These are phyloP conservation scores for Cryptosula pallasiana DNA, from an alignment of 2,888 invertebrate species.

Conservation along the genomic window DNA sequence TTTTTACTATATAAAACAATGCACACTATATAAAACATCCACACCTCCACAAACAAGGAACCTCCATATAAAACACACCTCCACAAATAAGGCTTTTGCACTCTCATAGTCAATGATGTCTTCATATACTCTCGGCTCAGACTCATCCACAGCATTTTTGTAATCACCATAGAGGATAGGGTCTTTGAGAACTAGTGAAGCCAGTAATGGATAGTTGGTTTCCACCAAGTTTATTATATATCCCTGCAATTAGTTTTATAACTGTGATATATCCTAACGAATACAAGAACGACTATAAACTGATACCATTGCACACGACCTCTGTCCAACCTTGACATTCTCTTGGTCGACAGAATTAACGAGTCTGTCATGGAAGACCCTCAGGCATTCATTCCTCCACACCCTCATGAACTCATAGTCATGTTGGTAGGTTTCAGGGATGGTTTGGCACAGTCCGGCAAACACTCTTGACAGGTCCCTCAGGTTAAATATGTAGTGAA, in stretches of 20 bases:
- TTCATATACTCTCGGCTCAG: conserved; percentile 27
- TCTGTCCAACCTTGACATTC: conserved; percentile 25
- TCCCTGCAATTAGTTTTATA: too few species aligned
- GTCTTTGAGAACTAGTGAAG: conserved; percentile 19
- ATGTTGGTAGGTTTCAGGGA: conserved; percentile 20
- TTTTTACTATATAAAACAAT: too few species aligned
- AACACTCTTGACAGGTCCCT: conserved; percentile 27
- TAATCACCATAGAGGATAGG: conserved; percentile 28
- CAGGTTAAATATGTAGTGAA: conserved; percentile 28
- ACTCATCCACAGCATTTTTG: conserved; percentile 25
- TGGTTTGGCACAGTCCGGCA: conserved; percentile 27
- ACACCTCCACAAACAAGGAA: background rate
- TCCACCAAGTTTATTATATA: conserved; percentile 7
- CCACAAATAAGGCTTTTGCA: conserved; percentile 26
- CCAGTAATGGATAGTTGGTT: conserved; percentile 26
- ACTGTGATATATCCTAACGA: too few species aligned
- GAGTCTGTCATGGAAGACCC: conserved; percentile 27
- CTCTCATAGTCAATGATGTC: conserved; percentile 27
- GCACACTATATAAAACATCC: background rate
- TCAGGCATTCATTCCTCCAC: conserved; percentile 29
- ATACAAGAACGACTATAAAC: too few species aligned
- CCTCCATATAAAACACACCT: too few species aligned
- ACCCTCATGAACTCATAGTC: conserved; percentile 25
- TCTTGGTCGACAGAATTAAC: conserved; percentile 25
- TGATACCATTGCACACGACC: too few species aligned